A percentile compares a stretch with the other conserved stretches of the same genome.
These are phyloP conservation scores for Pan troglodytes DNA, from an alignment of 2,113 vertebrate genomes.

Conservation along the genomic window NHGRI_mPanTro3-v2.1_pri NC_072402.2:100599001-100599500, in stretches of 20 bases:
- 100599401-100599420: not conserved
- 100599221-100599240: not conserved
- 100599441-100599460: not conserved
- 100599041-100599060: too few relatives aligned
- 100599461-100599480: slow-evolving; percentile 30
- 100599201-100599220: not conserved
- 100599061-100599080: too few relatives aligned
- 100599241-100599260: not conserved
- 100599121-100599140: too few relatives aligned
- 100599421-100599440: not conserved
- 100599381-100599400: not conserved
- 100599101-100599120: too few relatives aligned
- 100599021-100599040: too few relatives aligned
- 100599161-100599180: too few relatives aligned
- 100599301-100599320: not conserved
- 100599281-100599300: not conserved
- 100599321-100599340: not conserved
- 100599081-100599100: too few relatives aligned
- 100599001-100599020: too few relatives aligned
- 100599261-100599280: not conserved
- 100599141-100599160: too few relatives aligned
- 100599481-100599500: not conserved
- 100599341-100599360: not conserved
- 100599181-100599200: not conserved
- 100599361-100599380: slow-evolving; percentile 41